Evolutionary conservation across 2,113 vertebrate genomes (phyloP).

Genomic region (Typhlomys cinereus): DNA sequence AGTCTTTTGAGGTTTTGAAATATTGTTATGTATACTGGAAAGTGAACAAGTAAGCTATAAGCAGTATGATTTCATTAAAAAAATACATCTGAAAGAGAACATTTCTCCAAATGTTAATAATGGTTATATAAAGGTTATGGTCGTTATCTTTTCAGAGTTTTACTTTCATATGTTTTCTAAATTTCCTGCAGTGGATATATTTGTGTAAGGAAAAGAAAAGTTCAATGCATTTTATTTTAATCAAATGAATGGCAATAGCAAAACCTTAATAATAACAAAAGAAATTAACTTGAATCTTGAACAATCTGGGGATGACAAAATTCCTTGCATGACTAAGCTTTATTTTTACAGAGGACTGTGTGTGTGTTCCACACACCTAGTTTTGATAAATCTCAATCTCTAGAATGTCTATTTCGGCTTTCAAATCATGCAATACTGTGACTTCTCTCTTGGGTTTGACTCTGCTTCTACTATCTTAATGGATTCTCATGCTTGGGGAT

Average conservation of each 20-base stretch:
- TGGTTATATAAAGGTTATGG: neutral
- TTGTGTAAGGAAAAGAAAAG: neutral
- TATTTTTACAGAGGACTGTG: neutral
- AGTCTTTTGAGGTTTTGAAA: neutral
- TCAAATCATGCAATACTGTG: neutral
- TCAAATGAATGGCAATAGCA: neutral
- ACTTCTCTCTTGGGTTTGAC: neutral
- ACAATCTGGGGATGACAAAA: neutral
- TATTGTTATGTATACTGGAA: neutral
- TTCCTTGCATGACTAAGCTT: slow-evolving; percentile 23
- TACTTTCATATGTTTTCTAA: neutral
- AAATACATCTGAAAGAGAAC: neutral
- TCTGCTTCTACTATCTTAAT: neutral
- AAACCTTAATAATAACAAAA: neutral
- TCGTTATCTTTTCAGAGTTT: neutral
- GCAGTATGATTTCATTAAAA: neutral
- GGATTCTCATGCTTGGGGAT: neutral
- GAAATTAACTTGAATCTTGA: neutral
- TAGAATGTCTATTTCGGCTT: neutral
- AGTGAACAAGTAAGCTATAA: neutral
- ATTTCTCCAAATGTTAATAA: slow-evolving; percentile 38
- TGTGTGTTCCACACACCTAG: neutral
- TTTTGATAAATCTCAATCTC: neutral
- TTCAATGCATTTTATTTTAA: slow-evolving; percentile 5
- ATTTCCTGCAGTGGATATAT: neutral